Conservation (phyloP, 2,113 vertebrate species). For the Geothlypis trichas region DNA sequence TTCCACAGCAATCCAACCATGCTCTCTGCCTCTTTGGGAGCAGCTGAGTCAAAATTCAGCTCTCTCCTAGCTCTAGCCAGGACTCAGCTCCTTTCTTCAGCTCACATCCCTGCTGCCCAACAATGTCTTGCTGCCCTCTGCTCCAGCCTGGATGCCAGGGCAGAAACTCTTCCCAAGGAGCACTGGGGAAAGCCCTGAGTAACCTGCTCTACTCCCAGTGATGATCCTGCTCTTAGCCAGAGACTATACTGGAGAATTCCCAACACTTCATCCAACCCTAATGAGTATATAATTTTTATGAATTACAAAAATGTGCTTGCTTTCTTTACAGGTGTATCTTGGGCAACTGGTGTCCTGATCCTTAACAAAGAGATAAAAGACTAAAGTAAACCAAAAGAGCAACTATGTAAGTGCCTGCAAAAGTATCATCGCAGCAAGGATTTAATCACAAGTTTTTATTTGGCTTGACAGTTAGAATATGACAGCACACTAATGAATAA, state of each 20-base stretch:
- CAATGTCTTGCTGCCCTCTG: background rate
- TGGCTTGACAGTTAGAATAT: background rate
- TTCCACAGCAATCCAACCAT: background rate
- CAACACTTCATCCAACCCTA: background rate
- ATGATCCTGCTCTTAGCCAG: background rate
- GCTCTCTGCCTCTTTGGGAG: background rate
- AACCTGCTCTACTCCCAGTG: background rate
- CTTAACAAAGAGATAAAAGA: background rate
- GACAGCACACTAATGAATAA: background rate
- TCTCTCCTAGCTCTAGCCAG: background rate
- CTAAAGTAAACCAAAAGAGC: background rate
- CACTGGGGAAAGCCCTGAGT: background rate
- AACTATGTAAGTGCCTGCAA: background rate
- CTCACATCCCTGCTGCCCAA: background rate
- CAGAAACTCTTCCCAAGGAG: background rate
- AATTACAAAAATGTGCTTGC: background rate
- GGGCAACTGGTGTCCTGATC: background rate
- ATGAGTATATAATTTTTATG: background rate
- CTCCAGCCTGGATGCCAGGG: background rate
- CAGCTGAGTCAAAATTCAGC: background rate
- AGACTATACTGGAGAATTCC: background rate
- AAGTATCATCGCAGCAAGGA: rapidly evolving
- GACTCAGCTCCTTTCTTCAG: background rate
- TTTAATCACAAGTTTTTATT: background rate
- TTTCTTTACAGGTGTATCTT: background rate